Base-by-base conservation (phyloP, 2,113 vertebrate genomes). In the Corythornis vintsioides region DNA sequence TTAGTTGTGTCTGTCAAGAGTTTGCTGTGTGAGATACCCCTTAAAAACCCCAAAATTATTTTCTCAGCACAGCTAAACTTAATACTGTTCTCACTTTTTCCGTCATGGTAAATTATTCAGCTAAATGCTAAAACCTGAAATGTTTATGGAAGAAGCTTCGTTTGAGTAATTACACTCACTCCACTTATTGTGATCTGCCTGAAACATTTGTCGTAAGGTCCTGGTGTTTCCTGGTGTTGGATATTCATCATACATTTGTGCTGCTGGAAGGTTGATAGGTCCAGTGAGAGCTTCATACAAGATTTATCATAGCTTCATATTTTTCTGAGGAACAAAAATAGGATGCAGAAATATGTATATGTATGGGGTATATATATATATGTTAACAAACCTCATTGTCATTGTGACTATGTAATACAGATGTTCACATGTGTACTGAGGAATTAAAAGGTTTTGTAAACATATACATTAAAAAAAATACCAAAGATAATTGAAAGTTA, bases 31-130 rank as follows among this genome's bases (percentile, higher is more conserved):
- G 71, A 88, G 74, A 72, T 79, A 67, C 43, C 21, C 81, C 69
- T 77, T n/a, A 69, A 85, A 85, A 85, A 45, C 7, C 15, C 56
- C 60, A 67, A 38, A 72, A 86, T 38, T 83, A 15, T 78, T 83
- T 89, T 87, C 45, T 73, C 45, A 85, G 56, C 40, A 25, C 12
- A 76, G 71, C 73, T 92, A 80, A 91, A 89, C 28, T 87, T 80
- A 40, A 77, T 65, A 59, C 47, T 7, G 3, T 77, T 92, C 93
- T 63, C 72, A 80, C 43, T 92, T 82, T 38, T 38, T 59, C 35
- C 64, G 15, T 59, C 55, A 63, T 89, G 76, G 79, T 94, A 88
- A 95, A 93, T 94, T 91, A 83, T 88, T 85, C 71, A 88, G 38
- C 65, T 94, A 81, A 92, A 86, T 84, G 73, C 86, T 95, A 43